These are phyloP conservation scores for Tupaia chinensis DNA, from an alignment of 2,113 vertebrate genomes.

Conservation along the genomic window DNA sequence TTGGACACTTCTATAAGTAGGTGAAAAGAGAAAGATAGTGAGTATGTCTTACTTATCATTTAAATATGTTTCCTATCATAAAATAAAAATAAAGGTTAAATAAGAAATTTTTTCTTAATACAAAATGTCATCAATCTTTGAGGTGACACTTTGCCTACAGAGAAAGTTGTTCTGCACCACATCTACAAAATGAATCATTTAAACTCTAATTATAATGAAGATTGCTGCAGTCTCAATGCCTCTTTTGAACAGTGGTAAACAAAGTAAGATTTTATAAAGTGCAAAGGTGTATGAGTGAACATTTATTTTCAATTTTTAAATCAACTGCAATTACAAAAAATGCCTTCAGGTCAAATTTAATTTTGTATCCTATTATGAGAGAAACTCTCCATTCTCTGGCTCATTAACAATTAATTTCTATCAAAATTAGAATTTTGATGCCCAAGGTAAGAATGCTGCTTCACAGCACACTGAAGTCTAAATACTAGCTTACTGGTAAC, in stretches of 20 bases:
- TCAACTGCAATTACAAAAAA: slow-evolving; percentile 38
- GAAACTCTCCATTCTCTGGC: slow-evolving; percentile 41
- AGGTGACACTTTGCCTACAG: not conserved
- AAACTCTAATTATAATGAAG: not conserved
- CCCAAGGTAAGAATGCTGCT: slow-evolving; percentile 44
- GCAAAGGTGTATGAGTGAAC: not conserved
- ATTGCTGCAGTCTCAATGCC: not conserved
- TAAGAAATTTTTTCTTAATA: slow-evolving; percentile 33
- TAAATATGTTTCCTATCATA: slow-evolving; percentile 17
- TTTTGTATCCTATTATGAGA: slow-evolving; percentile 62
- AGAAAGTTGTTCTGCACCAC: not conserved
- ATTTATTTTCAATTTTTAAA: slow-evolving; percentile 51
- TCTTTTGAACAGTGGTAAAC: slow-evolving; percentile 12
- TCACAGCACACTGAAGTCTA: not conserved
- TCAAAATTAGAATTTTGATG: slow-evolving; percentile 51
- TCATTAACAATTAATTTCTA: slow-evolving; percentile 69
- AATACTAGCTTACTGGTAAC: slow-evolving; percentile 29
- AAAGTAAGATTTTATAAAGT: slow-evolving; percentile 1
- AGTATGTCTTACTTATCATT: not conserved
- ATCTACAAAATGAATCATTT: not conserved
- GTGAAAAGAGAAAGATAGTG: slow-evolving; percentile 48
- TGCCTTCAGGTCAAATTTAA: slow-evolving; percentile 53
- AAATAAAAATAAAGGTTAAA: slow-evolving; percentile 25
- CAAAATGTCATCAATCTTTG: not conserved
- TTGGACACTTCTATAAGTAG: not conserved